These are phyloP conservation scores for Dioctria rufipes DNA, from an alignment of 2,888 invertebrate genomes.

Conservation along the genomic window DNA sequence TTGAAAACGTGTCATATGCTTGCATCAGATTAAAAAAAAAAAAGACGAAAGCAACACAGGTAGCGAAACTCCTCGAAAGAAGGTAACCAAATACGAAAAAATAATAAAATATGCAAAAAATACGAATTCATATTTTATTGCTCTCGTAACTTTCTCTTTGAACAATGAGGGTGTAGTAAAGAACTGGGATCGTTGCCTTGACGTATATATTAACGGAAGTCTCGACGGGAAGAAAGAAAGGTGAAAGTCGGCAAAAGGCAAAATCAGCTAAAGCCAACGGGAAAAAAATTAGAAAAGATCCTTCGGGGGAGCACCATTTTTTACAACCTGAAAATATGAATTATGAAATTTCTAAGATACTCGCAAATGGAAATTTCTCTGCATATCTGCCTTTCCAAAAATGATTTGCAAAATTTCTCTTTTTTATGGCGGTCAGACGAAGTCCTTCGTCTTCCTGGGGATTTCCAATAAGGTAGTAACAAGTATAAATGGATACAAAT, in stretches of 20 bases:
- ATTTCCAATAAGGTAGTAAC: conserved; percentile 43
- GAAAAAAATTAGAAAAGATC: conserved; percentile 28
- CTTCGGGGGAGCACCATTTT: conserved; percentile 54
- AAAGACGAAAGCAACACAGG: not conserved
- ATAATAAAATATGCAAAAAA: conserved; percentile 54
- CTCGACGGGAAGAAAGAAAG: conserved; percentile 25
- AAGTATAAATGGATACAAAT: conserved; percentile 37
- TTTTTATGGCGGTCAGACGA: conserved; percentile 44
- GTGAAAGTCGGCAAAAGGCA: conserved; percentile 53
- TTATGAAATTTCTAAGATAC: conserved; percentile 53
- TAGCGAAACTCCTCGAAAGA: not conserved
- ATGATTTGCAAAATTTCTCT: conserved; percentile 55
- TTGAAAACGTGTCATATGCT: no score
- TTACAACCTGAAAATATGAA: conserved; percentile 45
- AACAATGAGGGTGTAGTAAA: conserved; percentile 48
- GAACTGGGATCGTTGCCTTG: conserved; percentile 24
- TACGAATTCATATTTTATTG: conserved; percentile 59
- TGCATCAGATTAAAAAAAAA: no score
- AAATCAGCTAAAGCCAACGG: not conserved
- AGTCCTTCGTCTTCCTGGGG: conserved; percentile 29
- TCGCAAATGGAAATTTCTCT: conserved; percentile 41
- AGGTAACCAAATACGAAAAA: conserved; percentile 23
- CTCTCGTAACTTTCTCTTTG: conserved; percentile 57
- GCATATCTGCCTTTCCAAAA: conserved; percentile 32
- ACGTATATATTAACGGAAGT: not conserved